Percentiles rank a stretch among this genome's conserved stretches.
Conservation (phyloP, 2,797 vertebrate genomes). For the Glossophaga mutica region DNA sequence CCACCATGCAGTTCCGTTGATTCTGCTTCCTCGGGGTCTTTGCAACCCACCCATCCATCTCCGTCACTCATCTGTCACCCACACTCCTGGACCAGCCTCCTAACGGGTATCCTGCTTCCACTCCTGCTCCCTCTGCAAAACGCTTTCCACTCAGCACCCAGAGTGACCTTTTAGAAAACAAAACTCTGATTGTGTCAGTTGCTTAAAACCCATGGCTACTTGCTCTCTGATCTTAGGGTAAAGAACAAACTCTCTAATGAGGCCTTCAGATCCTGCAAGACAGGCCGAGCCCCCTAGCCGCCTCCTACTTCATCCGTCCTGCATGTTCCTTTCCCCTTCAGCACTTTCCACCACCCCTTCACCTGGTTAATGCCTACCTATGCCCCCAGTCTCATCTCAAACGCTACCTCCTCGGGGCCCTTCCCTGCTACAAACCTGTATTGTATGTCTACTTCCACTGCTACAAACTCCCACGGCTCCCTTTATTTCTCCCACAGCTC, state of each 20-base stretch:
- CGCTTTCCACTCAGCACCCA: neutral
- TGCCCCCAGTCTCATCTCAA: neutral
- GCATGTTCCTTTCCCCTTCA: neutral
- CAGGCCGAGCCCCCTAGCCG: neutral
- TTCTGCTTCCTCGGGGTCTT: neutral
- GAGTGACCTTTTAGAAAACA: neutral
- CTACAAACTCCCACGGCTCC: neutral
- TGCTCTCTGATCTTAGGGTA: neutral
- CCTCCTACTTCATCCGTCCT: neutral
- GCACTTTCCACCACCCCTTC: neutral
- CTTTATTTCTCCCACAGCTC: neutral
- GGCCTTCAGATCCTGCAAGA: neutral
- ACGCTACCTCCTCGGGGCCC: neutral
- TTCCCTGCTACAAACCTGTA: fast-evolving
- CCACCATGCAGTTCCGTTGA: neutral
- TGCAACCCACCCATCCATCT: neutral
- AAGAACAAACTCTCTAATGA: neutral
- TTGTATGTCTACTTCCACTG: fast-evolving
- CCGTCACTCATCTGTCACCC: neutral
- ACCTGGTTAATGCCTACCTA: neutral
- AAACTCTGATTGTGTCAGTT: neutral
- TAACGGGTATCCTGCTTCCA: neutral
- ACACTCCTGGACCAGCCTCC: neutral
- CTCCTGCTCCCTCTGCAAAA: fast-evolving
- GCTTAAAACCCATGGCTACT: neutral